A percentile compares a stretch with the other conserved stretches of the same genome.
phyloP scores from a whole-genome alignment of 2,797 vertebrate species.

The Neomorphus geoffroyi region DNA sequence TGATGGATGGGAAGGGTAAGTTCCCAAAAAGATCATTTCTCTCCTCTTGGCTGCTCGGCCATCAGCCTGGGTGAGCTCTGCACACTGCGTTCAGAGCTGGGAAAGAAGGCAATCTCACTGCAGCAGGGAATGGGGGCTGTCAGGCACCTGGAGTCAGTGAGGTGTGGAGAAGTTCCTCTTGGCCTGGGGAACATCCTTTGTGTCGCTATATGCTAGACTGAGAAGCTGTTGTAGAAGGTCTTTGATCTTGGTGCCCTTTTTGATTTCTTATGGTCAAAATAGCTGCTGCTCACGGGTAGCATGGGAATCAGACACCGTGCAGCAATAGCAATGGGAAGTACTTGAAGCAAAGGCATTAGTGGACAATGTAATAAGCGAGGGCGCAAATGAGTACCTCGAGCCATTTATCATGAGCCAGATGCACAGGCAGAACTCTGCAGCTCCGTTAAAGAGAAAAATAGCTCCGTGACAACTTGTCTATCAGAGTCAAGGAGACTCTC shows the following conservation, averaged over 20 bases:
- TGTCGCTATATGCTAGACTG: neutral
- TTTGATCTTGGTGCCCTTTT: neutral
- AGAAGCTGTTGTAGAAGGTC: neutral
- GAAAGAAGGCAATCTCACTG: neutral
- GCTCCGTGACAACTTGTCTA: neutral
- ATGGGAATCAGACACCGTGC: neutral
- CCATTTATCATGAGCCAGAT: neutral
- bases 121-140: rapidly evolving
- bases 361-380: neutral
- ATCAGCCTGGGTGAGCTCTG: neutral
- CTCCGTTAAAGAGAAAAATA: neutral
- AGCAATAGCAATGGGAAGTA: neutral
- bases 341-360: neutral
- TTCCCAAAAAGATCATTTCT: neutral
- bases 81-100: rapidly evolving
- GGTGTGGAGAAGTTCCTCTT: neutral
- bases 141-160: rapidly evolving
- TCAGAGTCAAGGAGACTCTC: neutral
- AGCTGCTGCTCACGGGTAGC: neutral
- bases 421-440: neutral
- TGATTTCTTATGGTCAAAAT: neutral
- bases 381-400: neutral
- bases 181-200: rapidly evolving
- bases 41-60: neutral
- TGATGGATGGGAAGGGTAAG: rapidly evolving